Percentiles rank a stretch among this genome's conserved stretches.
Evolutionary conservation across 2,888 invertebrate species (phyloP).

Genomic region (Polydrusus tereticollis): DNA sequence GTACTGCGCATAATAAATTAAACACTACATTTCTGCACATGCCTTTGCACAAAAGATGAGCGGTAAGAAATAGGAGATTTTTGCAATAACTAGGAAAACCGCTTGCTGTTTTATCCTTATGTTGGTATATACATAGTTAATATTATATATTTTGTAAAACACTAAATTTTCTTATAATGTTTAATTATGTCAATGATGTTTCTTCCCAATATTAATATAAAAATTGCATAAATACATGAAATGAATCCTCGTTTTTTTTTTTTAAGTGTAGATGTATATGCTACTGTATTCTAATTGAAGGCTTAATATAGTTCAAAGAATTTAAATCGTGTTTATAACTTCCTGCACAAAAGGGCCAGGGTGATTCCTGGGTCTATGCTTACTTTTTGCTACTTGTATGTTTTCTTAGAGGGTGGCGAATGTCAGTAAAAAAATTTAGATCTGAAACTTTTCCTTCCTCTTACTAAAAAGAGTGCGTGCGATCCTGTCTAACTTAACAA

Average conservation of each 20-base stretch:
- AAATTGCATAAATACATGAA: constrained; percentile 41
- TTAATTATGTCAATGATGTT: constrained; percentile 41
- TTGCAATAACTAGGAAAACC: constrained; percentile 37
- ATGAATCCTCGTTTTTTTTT: constrained; percentile 31
- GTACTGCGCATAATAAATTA: background rate
- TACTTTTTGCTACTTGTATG: too few relatives aligned
- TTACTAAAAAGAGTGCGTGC: too few relatives aligned
- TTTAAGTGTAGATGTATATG: constrained; percentile 43
- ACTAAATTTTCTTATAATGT: constrained; percentile 35
- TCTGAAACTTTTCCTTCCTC: too few relatives aligned
- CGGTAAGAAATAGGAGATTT: constrained; percentile 12
- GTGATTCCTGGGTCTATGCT: background rate
- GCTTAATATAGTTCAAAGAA: constrained; percentile 44
- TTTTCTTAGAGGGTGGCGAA: too few relatives aligned
- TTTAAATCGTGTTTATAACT: constrained; percentile 24
- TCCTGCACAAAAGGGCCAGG: background rate
- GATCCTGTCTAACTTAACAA: too few relatives aligned
- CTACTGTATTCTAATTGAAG: constrained; percentile 45
- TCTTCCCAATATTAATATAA: constrained; percentile 44
- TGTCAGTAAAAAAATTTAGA: too few relatives aligned
- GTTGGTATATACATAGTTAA: constrained; percentile 42
- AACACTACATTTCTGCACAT: constrained; percentile 35
- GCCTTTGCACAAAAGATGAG: constrained; percentile 42
- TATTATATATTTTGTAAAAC: constrained; percentile 46
- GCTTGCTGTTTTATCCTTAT: constrained; percentile 31